Percentiles rank a stretch among this genome's conserved stretches.
Evolutionary conservation across 2,113 vertebrate species (phyloP).

Genomic region (Vulpes vulpes): DNA sequence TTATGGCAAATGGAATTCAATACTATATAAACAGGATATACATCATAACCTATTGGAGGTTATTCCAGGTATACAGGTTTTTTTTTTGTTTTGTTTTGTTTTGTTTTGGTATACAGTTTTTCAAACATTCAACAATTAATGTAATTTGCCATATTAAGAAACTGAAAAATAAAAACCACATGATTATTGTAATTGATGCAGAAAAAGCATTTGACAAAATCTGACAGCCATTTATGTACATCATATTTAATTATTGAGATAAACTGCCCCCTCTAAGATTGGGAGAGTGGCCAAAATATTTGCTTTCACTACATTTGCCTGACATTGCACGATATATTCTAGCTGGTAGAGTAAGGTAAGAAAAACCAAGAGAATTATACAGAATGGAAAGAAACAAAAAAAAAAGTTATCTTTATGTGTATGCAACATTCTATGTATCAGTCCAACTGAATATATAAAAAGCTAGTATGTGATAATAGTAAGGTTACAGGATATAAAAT

Average conservation of each 20-base stretch:
- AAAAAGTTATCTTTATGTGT: neutral
- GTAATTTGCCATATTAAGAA: neutral
- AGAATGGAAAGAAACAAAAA: neutral
- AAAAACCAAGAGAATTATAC: no score
- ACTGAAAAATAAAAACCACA: neutral
- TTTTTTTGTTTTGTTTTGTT: no score
- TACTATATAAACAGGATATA: neutral
- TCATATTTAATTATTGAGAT: neutral
- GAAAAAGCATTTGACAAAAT: neutral
- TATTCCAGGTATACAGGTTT: neutral
- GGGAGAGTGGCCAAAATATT: neutral
- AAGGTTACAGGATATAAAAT: neutral
- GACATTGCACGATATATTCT: neutral
- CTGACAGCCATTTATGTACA: neutral
- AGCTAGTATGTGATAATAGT: neutral
- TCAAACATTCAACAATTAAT: neutral
- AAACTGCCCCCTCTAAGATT: neutral
- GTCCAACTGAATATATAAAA: neutral
- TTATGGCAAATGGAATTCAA: neutral
- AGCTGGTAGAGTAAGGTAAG: neutral
- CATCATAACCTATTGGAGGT: neutral
- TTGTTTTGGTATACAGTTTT: neutral
- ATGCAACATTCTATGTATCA: neutral
- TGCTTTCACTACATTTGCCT: neutral
- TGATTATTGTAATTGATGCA: neutral